Evolutionary conservation across 2,113 vertebrate genomes (phyloP).

Genomic region (Lepus timidus): DNA sequence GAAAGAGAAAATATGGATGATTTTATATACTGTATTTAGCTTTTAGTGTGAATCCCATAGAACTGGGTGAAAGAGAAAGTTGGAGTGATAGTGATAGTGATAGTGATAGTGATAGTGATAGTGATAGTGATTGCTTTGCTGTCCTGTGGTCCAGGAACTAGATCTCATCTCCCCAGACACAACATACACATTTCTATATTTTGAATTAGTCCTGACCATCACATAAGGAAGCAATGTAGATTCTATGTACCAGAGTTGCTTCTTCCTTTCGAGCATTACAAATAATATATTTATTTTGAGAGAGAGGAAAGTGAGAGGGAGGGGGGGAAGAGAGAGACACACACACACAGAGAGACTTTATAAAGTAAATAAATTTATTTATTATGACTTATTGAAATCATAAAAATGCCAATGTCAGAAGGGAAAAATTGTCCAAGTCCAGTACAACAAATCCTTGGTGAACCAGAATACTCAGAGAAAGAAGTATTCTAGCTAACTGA

Average conservation of each 20-base stretch:
- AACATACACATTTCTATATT: not conserved
- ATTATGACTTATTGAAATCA: conserved; percentile 44
- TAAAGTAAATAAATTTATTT: conserved; percentile 34
- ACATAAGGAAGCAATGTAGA: not conserved
- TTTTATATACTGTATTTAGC: not conserved
- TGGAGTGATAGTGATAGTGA: not conserved
- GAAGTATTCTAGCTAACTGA: conserved; percentile 18
- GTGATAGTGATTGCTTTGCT: not conserved
- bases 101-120: not conserved
- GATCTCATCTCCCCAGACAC: not conserved
- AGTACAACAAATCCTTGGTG: conserved; percentile 45
- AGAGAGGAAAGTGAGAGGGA: too few species aligned
- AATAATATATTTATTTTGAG: too few species aligned
- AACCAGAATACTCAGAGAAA: conserved; percentile 28
- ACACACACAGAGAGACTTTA: too few species aligned
- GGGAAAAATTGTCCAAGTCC: conserved; percentile 42
- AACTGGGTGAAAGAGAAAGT: not conserved
- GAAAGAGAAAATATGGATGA: not conserved
- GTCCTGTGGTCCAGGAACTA: not conserved
- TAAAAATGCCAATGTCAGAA: conserved; percentile 65
- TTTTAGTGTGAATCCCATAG: not conserved
- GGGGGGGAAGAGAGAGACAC: too few species aligned
- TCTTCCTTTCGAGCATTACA: too few species aligned
- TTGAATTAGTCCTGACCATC: not conserved
- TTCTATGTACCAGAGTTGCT: not conserved